Evolutionary conservation across 2,113 vertebrate genomes (phyloP), one percentile per base, ranked within the genome.

Genomic region (Aix galericulata): DNA sequence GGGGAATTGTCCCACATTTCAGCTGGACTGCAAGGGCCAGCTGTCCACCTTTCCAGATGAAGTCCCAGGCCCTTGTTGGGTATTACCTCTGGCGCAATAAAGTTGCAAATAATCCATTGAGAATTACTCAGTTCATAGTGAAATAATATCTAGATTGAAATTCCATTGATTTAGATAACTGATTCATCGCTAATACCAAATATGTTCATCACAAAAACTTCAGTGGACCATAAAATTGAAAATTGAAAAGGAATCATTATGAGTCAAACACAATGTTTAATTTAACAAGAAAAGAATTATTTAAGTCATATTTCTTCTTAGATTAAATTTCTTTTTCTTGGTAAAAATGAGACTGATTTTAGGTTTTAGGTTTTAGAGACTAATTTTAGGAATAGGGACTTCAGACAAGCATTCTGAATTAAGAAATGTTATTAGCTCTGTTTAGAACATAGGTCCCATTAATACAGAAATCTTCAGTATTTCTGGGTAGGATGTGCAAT

Each of bases 21-120:
- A 38, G 0, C 18, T 10, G 48, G 34, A 17, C 17, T 34, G 14
- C 13, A 36, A 8, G 17, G 20, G 66, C 12, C 0, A 0, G 40
- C 67, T 21, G 13, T 46, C 46, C 26, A 46, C 22, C 14, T 56
- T 40, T 40, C 23, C 14, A 56, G 42, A 56, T 56, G 56, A 64
- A 20, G 18, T 67, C 50, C 64, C 25, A 68, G 17, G 52, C 22
- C 17, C 20, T 85, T 60, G n/a, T 14, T 18, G 9, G 56, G 17
- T 68, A 48, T 69, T 76, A n/a, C 34, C 4, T 13, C 23, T 91
- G 55, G 59, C 62, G 53, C 10, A 36, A 87, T 64, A 84, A 88
- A 87, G 74, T 74, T 46, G 23, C 27, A 91, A 78, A 81, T 60
- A 91, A 81, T 44, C 38, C 3, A 25, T 3, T 67, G 36, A 88